Conservation (phyloP, 2,113 vertebrate species). For the Nicator chloris region DNA sequence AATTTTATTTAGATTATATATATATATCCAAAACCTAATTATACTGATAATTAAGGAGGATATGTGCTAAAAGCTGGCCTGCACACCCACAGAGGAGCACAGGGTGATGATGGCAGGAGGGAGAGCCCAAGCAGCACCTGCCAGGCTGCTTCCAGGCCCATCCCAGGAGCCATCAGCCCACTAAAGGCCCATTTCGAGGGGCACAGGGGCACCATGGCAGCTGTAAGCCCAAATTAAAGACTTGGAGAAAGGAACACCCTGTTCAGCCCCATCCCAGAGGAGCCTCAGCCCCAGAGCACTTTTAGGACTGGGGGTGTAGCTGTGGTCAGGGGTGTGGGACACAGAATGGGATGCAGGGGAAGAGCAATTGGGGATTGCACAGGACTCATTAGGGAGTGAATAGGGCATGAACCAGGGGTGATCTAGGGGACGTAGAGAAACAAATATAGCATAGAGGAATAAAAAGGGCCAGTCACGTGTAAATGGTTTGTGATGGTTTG, state of each 20-base stretch:
- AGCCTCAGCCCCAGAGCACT: background rate
- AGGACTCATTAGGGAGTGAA: background rate
- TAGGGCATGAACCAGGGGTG: background rate
- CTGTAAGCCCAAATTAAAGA: background rate
- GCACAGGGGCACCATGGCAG: too few species aligned
- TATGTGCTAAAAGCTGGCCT: fast-evolving
- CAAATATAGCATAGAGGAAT: background rate
- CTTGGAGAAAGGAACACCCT: background rate
- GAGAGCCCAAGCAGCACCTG: background rate
- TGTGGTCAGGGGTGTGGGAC: background rate
- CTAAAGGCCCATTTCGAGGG: background rate
- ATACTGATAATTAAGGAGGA: background rate
- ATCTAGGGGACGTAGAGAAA: background rate
- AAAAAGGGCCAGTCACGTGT: fast-evolving
- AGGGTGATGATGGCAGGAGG: background rate
- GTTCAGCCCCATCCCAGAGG: too few species aligned
- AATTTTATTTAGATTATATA: background rate
- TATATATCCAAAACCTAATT: background rate
- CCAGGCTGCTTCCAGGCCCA: background rate
- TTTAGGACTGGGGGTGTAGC: background rate
- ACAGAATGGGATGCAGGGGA: background rate
- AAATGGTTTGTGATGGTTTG: background rate
- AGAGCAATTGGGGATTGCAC: background rate
- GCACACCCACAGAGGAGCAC: background rate
- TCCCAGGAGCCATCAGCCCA: background rate